Percentiles rank a stretch among this genome's conserved stretches.
phyloP scores from a whole-genome alignment of 2,113 vertebrate species.

The Delphinus delphis region DNA sequence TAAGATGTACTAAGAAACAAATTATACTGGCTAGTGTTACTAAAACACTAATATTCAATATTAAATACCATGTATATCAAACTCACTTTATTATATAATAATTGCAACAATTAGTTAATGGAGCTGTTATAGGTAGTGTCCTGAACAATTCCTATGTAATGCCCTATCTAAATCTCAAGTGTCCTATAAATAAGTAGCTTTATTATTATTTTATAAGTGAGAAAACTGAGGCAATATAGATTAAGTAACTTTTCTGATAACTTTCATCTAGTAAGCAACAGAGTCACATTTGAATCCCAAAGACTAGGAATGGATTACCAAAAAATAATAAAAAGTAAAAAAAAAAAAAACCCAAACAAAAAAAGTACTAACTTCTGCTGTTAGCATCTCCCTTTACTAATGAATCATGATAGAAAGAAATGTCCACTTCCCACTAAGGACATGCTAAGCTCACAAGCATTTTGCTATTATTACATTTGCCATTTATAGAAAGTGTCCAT shows the following conservation, averaged over 20 bases:
- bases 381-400: neutral
- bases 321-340: neutral
- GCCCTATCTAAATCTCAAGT: neutral
- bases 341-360: neutral
- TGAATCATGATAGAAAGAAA: neutral
- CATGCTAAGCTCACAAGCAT: neutral
- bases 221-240: neutral
- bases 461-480: neutral
- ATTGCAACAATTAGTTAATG: neutral
- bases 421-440: neutral
- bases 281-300: neutral
- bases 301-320: neutral
- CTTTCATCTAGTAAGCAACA: neutral
- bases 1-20: neutral
- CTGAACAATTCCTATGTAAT: neutral
- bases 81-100: neutral
- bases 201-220: neutral
- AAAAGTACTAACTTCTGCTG: neutral
- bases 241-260: neutral
- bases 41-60: neutral
- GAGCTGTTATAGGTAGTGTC: neutral
- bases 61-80: neutral
- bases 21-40: neutral
- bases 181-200: neutral
- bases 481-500: neutral